Percentiles rank a stretch among this genome's conserved stretches.
Conservation (phyloP, 2,797 vertebrate genomes). For the Florisuga fusca region DNA sequence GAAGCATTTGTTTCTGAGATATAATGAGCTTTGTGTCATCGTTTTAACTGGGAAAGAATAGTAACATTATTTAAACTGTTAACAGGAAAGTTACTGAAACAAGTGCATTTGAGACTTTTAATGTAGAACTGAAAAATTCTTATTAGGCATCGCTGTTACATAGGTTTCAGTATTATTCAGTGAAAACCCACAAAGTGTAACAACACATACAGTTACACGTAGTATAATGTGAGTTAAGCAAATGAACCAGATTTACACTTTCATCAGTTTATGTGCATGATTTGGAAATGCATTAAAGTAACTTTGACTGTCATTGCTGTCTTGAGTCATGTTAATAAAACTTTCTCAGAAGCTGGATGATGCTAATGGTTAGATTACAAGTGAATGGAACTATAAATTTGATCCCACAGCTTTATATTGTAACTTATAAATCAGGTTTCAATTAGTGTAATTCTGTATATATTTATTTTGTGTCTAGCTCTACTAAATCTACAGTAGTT, state of each 20-base stretch:
- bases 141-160: background rate
- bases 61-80: background rate
- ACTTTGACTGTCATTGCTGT: background rate
- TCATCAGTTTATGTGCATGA: background rate
- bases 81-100: background rate
- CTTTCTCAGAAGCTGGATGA: background rate
- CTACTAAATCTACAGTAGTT: conserved; percentile 9
- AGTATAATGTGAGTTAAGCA: background rate
- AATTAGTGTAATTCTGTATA: background rate
- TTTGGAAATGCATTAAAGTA: background rate
- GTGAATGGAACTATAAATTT: background rate
- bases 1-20: background rate
- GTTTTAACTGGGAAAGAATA: background rate
- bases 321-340: background rate
- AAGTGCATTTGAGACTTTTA: background rate
- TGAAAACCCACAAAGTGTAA: background rate
- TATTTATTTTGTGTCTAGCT: conserved; percentile 6
- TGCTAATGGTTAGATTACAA: background rate
- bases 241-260: background rate
- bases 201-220: background rate
- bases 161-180: background rate
- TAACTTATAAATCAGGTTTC: conserved; percentile 19
- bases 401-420: background rate
- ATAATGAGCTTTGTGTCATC: background rate
- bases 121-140: background rate